Base-by-base conservation (phyloP, 2,888 invertebrate species). In the Morinoia aosen region DNA sequence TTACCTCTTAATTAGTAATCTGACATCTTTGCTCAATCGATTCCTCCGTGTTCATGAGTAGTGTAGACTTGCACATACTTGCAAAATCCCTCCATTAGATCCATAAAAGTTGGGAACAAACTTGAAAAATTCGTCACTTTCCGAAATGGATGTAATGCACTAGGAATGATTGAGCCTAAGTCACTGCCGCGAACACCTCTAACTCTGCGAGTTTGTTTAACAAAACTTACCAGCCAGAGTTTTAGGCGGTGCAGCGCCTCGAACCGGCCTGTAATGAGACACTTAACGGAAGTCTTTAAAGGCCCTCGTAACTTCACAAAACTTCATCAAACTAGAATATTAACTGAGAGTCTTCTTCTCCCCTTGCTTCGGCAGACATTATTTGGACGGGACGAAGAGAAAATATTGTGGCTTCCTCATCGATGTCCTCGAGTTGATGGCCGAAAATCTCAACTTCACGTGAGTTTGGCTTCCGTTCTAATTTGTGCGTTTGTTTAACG, bases 271-370 rank as follows among this genome's bases (percentile, higher is more conserved):
- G 90, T 90, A 48, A 90, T 90, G 90, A 90, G 90, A 90, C 90
- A 90, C 90, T 90, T 90, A 90, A 90, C 90, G 16, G 90, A 90
- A 90, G 90, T 90, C 90, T 90, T 90, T 90, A 90, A 90, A 90
- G 48, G 48, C 40, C 48, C 48, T 90, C 40, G 90, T 90, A 90
- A 90, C 90, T 90, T 90, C 90, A 39, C 90, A 90, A 48, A 48
- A 90, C 40, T 90, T 90, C 90, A 90, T 90, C 48, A 90, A 90
- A 90, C 40, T 90, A 40, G 90, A 90, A 90, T 90, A 90, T 90
- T 90, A 90, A 90, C 76, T 76, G 90, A 90, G 90, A 48, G 48
- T 90, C 40, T 90, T 90, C 48, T 90, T 90, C 39, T 76, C 76
- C 25, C 76, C 48, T 39, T 90, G 90, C 90, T 48, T 90, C 48